Conservation (phyloP, 2,888 invertebrate genomes). For the Molanna angustata region DNA sequence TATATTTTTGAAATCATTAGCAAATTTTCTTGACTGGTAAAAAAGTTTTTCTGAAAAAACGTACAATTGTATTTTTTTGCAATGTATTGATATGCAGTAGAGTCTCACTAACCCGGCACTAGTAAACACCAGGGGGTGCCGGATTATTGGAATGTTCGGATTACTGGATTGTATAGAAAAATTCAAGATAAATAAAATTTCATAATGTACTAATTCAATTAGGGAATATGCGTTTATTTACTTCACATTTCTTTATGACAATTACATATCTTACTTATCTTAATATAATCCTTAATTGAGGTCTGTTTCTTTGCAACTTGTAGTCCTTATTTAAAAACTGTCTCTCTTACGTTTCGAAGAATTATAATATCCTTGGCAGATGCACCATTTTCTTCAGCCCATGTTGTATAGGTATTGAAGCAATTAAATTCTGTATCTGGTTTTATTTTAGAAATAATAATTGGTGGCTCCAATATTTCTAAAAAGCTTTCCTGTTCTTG, state of each 20-base stretch:
- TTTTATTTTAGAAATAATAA: not conserved
- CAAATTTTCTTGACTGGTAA: not conserved
- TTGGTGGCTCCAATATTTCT: not conserved
- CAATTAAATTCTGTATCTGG: not conserved
- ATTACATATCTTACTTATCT: not conserved
- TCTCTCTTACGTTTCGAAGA: too few species aligned
- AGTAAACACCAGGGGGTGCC: not conserved
- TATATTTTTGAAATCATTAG: conserved; percentile 24
- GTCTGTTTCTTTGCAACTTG: too few species aligned
- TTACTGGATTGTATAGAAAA: not conserved
- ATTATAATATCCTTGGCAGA: not conserved
- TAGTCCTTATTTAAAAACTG: too few species aligned
- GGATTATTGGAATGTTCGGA: not conserved
- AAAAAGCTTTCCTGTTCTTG: not conserved
- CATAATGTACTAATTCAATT: too few species aligned
- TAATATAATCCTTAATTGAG: too few species aligned
- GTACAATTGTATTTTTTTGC: not conserved
- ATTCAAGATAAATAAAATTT: not conserved
- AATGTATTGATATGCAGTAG: not conserved
- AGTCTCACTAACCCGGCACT: not conserved
- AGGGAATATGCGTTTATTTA: too few species aligned
- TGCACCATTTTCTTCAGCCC: not conserved
- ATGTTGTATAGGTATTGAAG: not conserved
- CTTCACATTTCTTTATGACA: not conserved
- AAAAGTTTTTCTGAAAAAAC: not conserved